A percentile compares a stretch with the other conserved stretches of the same genome.
Evolutionary conservation across 1,140 invertebrate genomes (phyloP).

Genomic region (Bombus breviceps): DNA sequence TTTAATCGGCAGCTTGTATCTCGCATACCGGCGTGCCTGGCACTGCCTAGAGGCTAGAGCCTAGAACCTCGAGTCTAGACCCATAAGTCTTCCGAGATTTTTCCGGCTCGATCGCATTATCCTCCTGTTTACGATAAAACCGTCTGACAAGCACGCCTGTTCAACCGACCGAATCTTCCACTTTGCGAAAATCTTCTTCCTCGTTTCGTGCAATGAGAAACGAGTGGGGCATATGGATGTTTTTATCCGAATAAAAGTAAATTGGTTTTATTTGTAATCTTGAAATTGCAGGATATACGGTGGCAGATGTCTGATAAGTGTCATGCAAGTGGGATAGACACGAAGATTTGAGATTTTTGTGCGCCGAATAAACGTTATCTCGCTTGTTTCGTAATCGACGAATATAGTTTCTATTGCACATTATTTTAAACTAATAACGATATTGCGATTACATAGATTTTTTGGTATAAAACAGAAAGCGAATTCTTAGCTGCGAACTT

Average conservation of each 20-base stretch:
- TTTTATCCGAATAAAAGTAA: background rate
- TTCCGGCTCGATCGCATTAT: constrained; percentile 57
- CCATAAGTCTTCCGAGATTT: constrained; percentile 61
- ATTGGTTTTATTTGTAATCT: background rate
- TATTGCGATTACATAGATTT: background rate
- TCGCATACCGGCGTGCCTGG: constrained; percentile 54
- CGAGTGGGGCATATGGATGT: background rate
- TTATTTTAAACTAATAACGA: background rate
- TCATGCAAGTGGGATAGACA: background rate
- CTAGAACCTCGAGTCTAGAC: constrained; percentile 60
- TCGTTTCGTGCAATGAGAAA: constrained; percentile 14
- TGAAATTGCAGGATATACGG: constrained; percentile 16
- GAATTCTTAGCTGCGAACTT: background rate
- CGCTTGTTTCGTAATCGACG: too few relatives aligned
- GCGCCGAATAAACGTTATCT: background rate
- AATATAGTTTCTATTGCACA: too few relatives aligned
- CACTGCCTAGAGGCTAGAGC: constrained; percentile 43
- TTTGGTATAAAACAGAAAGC: background rate
- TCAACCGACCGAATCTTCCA: constrained; percentile 50
- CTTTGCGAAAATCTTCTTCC: constrained; percentile 40
- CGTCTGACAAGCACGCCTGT: constrained; percentile 45
- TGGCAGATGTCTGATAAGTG: constrained; percentile 9
- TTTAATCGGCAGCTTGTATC: constrained; percentile 64
- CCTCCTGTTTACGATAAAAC: constrained; percentile 64
- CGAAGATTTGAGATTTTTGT: background rate